Evolutionary conservation across 2,113 vertebrate genomes (phyloP).

Genomic region (Hyaena hyaena): DNA sequence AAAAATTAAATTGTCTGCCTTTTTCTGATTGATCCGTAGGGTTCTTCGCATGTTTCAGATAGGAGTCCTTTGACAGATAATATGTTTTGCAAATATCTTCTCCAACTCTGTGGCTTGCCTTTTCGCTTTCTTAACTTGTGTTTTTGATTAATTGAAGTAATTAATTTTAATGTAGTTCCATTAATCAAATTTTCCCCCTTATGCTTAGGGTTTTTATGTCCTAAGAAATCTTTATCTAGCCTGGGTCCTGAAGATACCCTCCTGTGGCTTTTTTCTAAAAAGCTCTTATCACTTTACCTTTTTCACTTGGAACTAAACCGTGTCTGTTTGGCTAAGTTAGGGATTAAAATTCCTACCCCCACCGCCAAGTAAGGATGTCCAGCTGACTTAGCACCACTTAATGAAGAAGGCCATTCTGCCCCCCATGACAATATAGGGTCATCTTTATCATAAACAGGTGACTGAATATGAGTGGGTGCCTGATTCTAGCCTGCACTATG

Average conservation of each 20-base stretch:
- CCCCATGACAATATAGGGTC: background rate
- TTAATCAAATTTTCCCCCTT: background rate
- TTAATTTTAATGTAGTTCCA: slow-evolving; percentile 28
- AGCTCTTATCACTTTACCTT: background rate
- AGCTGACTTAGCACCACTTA: background rate
- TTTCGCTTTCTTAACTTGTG: slow-evolving; percentile 25
- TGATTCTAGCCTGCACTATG: background rate
- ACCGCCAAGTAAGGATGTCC: background rate
- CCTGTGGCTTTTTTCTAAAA: background rate
- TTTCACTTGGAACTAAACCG: slow-evolving; percentile 24
- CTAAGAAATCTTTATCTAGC: slow-evolving; percentile 25
- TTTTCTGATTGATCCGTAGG: background rate
- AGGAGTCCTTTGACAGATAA: background rate
- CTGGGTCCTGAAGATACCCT: background rate
- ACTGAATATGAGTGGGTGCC: background rate
- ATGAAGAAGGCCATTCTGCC: background rate
- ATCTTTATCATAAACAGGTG: background rate
- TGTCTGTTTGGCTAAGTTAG: slow-evolving; percentile 21
- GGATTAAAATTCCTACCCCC: background rate
- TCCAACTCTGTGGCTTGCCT: background rate
- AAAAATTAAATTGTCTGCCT: background rate
- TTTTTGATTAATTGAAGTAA: slow-evolving; percentile 21
- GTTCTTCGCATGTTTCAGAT: background rate
- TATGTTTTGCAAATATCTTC: slow-evolving; percentile 21
- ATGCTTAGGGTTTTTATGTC: background rate